These are phyloP conservation scores for Lophius piscatorius DNA, from an alignment of 2,113 vertebrate genomes.

Conservation along the genomic window DNA sequence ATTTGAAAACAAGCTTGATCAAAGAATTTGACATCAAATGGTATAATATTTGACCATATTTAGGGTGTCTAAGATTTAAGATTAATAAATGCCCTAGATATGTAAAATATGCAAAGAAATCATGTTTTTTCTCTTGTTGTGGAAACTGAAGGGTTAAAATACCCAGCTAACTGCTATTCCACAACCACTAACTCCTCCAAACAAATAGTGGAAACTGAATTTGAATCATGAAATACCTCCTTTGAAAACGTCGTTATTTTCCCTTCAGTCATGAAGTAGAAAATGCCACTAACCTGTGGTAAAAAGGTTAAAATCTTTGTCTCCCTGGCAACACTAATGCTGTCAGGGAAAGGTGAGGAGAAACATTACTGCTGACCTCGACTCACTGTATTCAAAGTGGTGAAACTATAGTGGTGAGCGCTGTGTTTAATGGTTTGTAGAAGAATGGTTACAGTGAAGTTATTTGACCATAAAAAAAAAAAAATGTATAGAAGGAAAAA, in stretches of 20 bases:
- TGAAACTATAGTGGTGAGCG: neutral
- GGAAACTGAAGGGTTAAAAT: too few species aligned
- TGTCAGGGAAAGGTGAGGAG: constrained; percentile 26
- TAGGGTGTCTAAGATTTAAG: too few species aligned
- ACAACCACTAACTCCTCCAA: too few species aligned
- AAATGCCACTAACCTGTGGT: constrained; percentile 4
- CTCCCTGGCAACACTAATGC: constrained; percentile 18
- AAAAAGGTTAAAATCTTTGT: constrained; percentile 37
- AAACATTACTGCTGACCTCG: constrained; percentile 11
- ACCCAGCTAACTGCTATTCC: too few species aligned
- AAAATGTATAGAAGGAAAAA: constrained; percentile 7
- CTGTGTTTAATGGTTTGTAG: neutral
- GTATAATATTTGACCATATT: too few species aligned
- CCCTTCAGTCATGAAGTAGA: constrained; percentile 4
- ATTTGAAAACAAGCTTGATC: too few species aligned
- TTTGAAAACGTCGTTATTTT: constrained; percentile 13
- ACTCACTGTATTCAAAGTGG: constrained; percentile 14
- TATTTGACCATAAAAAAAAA: too few species aligned
- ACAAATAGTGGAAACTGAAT: constrained; percentile 27
- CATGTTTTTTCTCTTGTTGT: too few species aligned
- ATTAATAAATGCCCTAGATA: too few species aligned
- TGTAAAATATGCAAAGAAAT: too few species aligned
- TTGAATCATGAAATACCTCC: neutral
- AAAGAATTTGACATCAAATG: too few species aligned
- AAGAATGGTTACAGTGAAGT: constrained; percentile 15